Percentiles rank a stretch among this genome's conserved stretches.
Evolutionary conservation across 2,797 vertebrate genomes (phyloP).

Genomic region (Rallus crepitans): DNA sequence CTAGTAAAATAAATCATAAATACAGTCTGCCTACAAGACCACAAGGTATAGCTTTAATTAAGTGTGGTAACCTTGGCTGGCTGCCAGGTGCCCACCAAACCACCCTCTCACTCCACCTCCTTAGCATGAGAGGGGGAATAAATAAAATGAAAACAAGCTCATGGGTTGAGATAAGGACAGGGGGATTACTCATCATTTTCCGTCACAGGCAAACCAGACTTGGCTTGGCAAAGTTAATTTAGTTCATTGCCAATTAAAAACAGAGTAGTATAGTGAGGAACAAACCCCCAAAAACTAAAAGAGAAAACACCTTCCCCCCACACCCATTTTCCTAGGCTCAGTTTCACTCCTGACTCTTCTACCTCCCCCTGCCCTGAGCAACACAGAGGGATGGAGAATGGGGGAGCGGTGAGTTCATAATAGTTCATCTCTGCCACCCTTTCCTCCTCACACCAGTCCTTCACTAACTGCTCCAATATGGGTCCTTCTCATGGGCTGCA

Average conservation of each 20-base stretch:
- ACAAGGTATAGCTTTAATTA: neutral
- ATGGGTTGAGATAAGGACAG: neutral
- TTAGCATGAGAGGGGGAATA: neutral
- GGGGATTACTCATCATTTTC: neutral
- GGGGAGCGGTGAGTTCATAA: neutral
- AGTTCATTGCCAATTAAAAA: neutral
- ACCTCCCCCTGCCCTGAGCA: fast-evolving
- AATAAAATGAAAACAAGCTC: neutral
- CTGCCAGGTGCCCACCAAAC: neutral
- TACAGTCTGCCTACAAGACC: neutral
- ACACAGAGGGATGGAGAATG: fast-evolving
- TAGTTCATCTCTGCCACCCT: neutral
- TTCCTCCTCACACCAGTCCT: neutral
- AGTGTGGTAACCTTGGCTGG: neutral
- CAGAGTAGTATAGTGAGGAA: neutral
- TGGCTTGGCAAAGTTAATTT: neutral
- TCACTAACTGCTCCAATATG: neutral
- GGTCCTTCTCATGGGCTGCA: neutral
- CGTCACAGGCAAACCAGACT: neutral
- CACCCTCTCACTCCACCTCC: neutral
- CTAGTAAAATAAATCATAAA: neutral
- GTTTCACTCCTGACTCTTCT: neutral
- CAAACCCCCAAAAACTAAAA: fast-evolving
- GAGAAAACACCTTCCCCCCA: neutral
- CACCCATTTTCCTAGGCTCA: neutral